A percentile compares a stretch with the other conserved stretches of the same genome.
Conservation (phyloP, 1,140 invertebrate genomes). For the Ectropis grisescens region DNA sequence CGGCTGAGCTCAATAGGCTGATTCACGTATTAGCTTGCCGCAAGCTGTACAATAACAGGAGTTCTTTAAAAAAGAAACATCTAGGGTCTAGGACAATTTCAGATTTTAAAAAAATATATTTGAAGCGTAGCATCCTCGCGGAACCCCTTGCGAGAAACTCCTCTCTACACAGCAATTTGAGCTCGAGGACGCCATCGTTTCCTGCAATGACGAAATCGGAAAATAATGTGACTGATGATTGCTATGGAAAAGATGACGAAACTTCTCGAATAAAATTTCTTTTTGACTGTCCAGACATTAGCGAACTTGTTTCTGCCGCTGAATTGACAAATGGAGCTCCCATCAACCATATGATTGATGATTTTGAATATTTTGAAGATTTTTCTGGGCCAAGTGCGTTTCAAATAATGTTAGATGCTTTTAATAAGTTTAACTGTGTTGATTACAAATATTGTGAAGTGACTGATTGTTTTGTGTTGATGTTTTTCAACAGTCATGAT, state of each 20-base stretch:
- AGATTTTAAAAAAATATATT: slow-evolving; percentile 50
- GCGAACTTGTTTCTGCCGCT: slow-evolving; percentile 45
- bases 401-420: slow-evolving; percentile 38
- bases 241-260: slow-evolving; percentile 17
- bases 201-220: slow-evolving; percentile 27
- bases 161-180: slow-evolving; percentile 15
- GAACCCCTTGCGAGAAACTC: slow-evolving; percentile 31
- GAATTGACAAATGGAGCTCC: slow-evolving; percentile 40
- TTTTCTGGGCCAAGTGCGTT: slow-evolving; percentile 38
- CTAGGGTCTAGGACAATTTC: slow-evolving; percentile 26
- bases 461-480: slow-evolving; percentile 44
- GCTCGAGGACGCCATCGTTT: slow-evolving; percentile 21
- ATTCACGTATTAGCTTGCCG: slow-evolving; percentile 48
- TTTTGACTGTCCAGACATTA: slow-evolving; percentile 53
- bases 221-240: slow-evolving; percentile 14
- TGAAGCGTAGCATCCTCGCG: slow-evolving; percentile 47
- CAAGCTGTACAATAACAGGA: slow-evolving; percentile 53
- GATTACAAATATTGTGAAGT: slow-evolving; percentile 59
- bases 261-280: slow-evolving; percentile 25
- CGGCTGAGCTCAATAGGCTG: slow-evolving; percentile 36
- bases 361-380: slow-evolving; percentile 58
- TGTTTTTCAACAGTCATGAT: slow-evolving; percentile 57
- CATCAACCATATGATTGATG: slow-evolving; percentile 38
- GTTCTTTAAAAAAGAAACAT: slow-evolving; percentile 37
- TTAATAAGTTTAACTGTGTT: slow-evolving; percentile 56